A percentile compares a stretch with the other conserved stretches of the same genome.
Conservation (phyloP, 1,140 invertebrate genomes). For the Drosophila obscura region DNA sequence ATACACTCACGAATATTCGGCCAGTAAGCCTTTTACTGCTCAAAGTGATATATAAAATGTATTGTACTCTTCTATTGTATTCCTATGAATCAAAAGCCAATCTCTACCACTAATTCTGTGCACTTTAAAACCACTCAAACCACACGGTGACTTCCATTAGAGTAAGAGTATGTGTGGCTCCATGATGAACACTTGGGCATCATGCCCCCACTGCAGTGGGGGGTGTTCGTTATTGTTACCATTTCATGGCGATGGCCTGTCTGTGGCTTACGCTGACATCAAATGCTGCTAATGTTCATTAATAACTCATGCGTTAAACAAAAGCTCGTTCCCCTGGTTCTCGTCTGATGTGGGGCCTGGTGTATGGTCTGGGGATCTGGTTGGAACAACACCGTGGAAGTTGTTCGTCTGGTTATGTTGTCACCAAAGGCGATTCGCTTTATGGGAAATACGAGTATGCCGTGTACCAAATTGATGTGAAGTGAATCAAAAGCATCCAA, state of each 20-base stretch:
- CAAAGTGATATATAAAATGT: too few relatives aligned
- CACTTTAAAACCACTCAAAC: constrained; percentile 24
- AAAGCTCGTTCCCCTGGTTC: constrained; percentile 28
- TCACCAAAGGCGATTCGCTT: constrained; percentile 48
- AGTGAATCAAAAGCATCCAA: neutral
- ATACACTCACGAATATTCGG: too few relatives aligned
- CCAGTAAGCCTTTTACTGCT: too few relatives aligned
- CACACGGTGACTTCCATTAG: too few relatives aligned
- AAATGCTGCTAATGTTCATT: constrained; percentile 72
- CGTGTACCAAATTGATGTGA: too few relatives aligned
- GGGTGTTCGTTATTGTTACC: constrained; percentile 44
- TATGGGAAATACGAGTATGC: constrained; percentile 29
- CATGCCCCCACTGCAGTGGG: neutral
- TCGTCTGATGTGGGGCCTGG: neutral
- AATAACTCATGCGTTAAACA: constrained; percentile 73
- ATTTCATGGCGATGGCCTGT: constrained; percentile 26
- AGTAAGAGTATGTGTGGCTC: too few relatives aligned
- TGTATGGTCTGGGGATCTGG: constrained; percentile 21
- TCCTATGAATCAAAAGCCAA: too few relatives aligned
- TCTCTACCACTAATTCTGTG: constrained; percentile 3
- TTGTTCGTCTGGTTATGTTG: constrained; percentile 40
- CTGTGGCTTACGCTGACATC: constrained; percentile 27
- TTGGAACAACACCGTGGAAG: constrained; percentile 26
- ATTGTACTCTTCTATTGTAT: too few relatives aligned
- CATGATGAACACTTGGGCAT: too few relatives aligned